These are phyloP conservation scores for Callionymus lyra DNA, from an alignment of 2,113 vertebrate species.

Conservation along the genomic window DNA sequence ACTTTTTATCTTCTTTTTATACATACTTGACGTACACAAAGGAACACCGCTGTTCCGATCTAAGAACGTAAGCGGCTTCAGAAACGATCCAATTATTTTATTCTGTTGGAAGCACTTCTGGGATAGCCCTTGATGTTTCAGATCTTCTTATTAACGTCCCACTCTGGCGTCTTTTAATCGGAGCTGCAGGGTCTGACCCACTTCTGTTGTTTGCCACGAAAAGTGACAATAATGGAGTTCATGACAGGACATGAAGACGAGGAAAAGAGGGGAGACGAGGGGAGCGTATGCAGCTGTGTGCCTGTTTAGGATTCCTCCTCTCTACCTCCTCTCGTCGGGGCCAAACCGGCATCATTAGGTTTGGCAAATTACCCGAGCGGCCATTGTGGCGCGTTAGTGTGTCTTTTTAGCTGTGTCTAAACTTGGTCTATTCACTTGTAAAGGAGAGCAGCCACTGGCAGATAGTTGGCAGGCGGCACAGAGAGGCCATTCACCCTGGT, in stretches of 20 bases:
- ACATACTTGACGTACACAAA: no score
- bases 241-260: conserved; percentile 11
- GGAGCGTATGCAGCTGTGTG: conserved; percentile 57
- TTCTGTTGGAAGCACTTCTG: neutral
- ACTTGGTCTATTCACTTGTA: conserved; percentile 73
- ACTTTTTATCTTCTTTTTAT: no score
- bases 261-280: conserved; percentile 15
- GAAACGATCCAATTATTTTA: no score
- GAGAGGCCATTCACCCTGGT: conserved; percentile 71
- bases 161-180: neutral
- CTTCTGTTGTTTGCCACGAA: neutral
- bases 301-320: conserved; percentile 75
- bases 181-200: neutral
- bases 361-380: conserved; percentile 66
- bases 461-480: conserved; percentile 75
- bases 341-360: conserved; percentile 72
- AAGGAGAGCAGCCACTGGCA: conserved; percentile 74
- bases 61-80: no score
- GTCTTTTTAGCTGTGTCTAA: conserved; percentile 66
- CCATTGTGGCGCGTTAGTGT: conserved; percentile 66
- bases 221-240: conserved; percentile 8
- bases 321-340: conserved; percentile 53
- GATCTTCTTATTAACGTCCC: neutral
- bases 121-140: neutral
- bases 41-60: no score